Evolutionary conservation across 2,113 vertebrate species (phyloP).

Genomic region (Edolisoma coerulescens): DNA sequence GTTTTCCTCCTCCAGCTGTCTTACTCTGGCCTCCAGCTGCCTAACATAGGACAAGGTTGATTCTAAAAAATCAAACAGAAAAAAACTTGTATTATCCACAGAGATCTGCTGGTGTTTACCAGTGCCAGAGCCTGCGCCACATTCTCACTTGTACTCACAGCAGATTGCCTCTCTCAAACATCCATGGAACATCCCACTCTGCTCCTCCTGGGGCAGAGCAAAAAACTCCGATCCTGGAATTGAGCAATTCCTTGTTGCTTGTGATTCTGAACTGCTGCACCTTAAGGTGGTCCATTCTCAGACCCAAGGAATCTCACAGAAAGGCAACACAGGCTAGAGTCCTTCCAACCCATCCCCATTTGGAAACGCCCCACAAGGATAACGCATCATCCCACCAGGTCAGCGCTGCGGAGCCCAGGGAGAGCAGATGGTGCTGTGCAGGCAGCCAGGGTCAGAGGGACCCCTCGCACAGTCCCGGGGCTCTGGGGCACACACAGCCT

Average conservation of each 20-base stretch:
- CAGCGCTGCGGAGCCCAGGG: background rate
- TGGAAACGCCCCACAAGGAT: background rate
- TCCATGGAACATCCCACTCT: background rate
- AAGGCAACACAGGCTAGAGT: background rate
- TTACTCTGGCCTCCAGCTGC: slow-evolving; percentile 85
- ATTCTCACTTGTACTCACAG: slow-evolving; percentile 24
- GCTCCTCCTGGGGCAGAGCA: background rate
- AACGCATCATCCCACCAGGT: fast-evolving
- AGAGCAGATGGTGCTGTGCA: background rate
- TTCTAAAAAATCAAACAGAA: slow-evolving; percentile 81
- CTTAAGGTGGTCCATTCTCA: background rate
- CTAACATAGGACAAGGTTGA: slow-evolving; percentile 85
- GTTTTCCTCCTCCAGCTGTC: slow-evolving; percentile 84
- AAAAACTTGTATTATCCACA: slow-evolving; percentile 75
- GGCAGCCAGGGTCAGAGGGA: background rate
- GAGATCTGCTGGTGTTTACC: slow-evolving; percentile 46
- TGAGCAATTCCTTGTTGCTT: background rate
- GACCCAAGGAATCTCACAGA: background rate
- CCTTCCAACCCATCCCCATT: background rate
- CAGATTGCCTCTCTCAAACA: background rate
- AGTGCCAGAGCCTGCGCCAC: background rate
- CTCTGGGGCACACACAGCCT: background rate
- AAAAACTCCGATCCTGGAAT: background rate
- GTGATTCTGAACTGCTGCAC: background rate
- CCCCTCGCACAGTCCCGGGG: fast-evolving